Conservation (phyloP, 2,888 invertebrate genomes). For the Hoplodrina ambigua region DNA sequence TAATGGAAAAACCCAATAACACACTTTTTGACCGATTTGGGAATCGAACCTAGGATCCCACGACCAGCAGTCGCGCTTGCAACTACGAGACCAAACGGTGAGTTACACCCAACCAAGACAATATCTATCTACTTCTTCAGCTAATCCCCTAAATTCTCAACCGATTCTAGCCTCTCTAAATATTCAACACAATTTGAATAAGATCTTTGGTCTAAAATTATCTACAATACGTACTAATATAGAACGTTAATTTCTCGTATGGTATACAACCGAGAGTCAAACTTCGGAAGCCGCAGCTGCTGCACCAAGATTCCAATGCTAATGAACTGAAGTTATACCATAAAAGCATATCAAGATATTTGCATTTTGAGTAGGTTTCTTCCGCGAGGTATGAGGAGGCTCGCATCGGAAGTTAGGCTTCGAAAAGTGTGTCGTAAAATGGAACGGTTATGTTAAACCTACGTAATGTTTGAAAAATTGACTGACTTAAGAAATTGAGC, state of each 20-base stretch:
- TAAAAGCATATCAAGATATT: conserved; percentile 63
- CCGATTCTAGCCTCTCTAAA: conserved; percentile 15
- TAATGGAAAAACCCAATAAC: no score
- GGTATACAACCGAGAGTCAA: conserved; percentile 45
- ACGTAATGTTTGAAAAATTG: conserved; percentile 3
- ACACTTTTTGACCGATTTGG: no score
- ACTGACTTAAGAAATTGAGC: neutral
- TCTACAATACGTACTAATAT: conserved; percentile 35
- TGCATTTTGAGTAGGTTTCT: conserved; percentile 63
- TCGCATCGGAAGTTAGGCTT: conserved; percentile 26
- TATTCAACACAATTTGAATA: conserved; percentile 42
- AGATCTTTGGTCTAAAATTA: conserved; percentile 41
- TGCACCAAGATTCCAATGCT: conserved; percentile 64
- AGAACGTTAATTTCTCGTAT: conserved; percentile 57
- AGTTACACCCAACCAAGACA: no score
- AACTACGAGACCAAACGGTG: no score
- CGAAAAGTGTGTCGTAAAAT: conserved; percentile 30
- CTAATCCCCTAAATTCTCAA: conserved; percentile 7
- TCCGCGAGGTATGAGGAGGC: conserved; percentile 18
- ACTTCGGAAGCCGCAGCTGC: conserved; percentile 63
- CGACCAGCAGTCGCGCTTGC: no score
- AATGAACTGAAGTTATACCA: conserved; percentile 65
- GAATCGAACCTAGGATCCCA: no score
- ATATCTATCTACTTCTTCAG: conserved; percentile 1
- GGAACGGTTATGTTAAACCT: conserved; percentile 13